phyloP scores from a whole-genome alignment of 2,888 invertebrate species.

The Clepsis dumicolana region DNA sequence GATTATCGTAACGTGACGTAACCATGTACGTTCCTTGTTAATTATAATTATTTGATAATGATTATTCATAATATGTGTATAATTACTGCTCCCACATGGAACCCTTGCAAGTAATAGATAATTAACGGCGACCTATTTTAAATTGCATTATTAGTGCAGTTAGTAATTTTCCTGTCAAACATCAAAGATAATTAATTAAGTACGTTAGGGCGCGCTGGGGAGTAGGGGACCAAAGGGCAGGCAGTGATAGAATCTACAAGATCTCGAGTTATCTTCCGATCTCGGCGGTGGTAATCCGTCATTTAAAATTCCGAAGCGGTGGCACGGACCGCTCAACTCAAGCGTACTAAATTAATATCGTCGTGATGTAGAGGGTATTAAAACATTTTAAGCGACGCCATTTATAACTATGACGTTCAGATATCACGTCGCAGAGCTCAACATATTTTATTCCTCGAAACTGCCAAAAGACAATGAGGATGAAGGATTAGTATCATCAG shows the following conservation, averaged over 20 bases:
- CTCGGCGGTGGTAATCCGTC: slow-evolving; percentile 83
- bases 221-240: slow-evolving; percentile 55
- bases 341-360: slow-evolving; percentile 85
- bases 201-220: slow-evolving; percentile 36
- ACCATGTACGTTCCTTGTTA: not conserved
- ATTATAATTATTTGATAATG: slow-evolving; percentile 12
- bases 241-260: slow-evolving; percentile 71
- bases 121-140: slow-evolving; percentile 34
- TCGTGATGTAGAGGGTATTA: slow-evolving; percentile 84
- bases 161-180: slow-evolving; percentile 39
- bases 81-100: slow-evolving; percentile 22
- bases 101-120: slow-evolving; percentile 24
- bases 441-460: slow-evolving; percentile 85
- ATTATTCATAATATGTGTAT: slow-evolving; percentile 27
- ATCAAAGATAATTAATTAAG: slow-evolving; percentile 42
- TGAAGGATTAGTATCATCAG: slow-evolving; percentile 86
- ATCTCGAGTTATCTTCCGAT: slow-evolving; percentile 78
- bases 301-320: slow-evolving; percentile 82
- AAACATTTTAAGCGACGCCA: slow-evolving; percentile 86
- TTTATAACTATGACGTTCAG: slow-evolving; percentile 83
- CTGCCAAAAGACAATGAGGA: slow-evolving; percentile 86
- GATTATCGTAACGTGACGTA: not conserved
- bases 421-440: slow-evolving; percentile 81
- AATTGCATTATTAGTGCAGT: slow-evolving; percentile 37
- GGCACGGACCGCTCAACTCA: slow-evolving; percentile 81